A percentile compares a stretch with the other conserved stretches of the same genome.
Conservation (phyloP, 2,113 vertebrate species). For the Rhinoderma darwinii region DNA sequence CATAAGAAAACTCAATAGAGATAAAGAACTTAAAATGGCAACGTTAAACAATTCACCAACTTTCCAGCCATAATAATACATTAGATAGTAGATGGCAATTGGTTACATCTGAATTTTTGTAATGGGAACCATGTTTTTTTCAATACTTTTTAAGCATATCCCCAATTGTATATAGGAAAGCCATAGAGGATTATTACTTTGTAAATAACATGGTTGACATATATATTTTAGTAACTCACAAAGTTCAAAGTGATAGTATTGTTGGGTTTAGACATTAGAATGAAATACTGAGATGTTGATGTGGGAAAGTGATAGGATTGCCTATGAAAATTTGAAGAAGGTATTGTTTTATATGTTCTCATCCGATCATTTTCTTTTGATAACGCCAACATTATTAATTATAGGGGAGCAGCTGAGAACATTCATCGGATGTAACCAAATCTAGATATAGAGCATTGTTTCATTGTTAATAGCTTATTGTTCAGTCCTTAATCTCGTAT, state of each 20-base stretch:
- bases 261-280: not conserved
- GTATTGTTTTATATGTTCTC: constrained; percentile 17
- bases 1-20: not conserved
- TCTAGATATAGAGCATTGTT: constrained; percentile 25
- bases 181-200: not conserved
- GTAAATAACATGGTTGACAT: constrained; percentile 5
- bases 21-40: too few species aligned
- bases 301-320: not conserved
- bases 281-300: not conserved
- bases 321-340: not conserved
- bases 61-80: not conserved
- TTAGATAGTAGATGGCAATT: not conserved
- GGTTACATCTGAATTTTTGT: not conserved
- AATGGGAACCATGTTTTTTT: not conserved
- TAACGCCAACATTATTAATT: not conserved
- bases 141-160: not conserved
- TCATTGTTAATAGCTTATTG: constrained; percentile 35
- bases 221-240: not conserved
- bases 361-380: not conserved
- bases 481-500: not conserved
- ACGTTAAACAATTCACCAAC: not conserved
- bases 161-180: not conserved
- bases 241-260: not conserved
- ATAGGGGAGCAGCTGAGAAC: not conserved
- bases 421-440: constrained; percentile 11